Evolutionary conservation across 2,797 vertebrate genomes (phyloP).

Genomic region (Lutra lutra): DNA sequence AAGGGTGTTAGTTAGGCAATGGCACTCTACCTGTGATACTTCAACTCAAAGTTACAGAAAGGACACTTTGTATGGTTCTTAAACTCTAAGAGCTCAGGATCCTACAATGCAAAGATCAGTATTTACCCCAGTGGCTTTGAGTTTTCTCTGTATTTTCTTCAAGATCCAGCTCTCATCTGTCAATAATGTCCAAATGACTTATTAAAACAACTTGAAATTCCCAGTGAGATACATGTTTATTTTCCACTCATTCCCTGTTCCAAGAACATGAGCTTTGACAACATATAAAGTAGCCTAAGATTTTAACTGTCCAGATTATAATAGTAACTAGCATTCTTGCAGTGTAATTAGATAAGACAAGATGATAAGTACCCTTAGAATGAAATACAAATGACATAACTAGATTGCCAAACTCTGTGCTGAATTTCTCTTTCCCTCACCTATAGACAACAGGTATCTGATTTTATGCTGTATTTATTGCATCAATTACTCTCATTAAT

Average conservation of each 20-base stretch:
- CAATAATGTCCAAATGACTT: constrained; percentile 4
- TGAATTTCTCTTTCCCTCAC: neutral
- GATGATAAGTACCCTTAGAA: neutral
- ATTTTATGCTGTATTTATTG: neutral
- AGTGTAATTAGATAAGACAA: neutral
- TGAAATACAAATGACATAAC: constrained; percentile 16
- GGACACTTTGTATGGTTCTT: neutral
- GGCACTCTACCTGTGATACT: neutral
- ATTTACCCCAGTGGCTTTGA: neutral
- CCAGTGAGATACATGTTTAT: neutral
- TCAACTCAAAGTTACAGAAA: neutral
- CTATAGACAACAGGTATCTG: neutral
- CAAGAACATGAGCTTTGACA: neutral
- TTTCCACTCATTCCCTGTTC: neutral
- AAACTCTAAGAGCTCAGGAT: neutral
- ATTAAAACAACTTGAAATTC: neutral
- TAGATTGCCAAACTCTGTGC: neutral
- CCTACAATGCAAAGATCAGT: neutral
- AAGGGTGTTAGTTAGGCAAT: neutral
- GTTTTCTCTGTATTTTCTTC: neutral
- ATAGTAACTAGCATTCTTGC: neutral
- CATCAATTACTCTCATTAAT: neutral
- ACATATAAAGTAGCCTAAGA: neutral
- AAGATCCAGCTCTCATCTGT: neutral
- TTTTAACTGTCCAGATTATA: neutral